Evolutionary conservation across 1,140 invertebrate genomes (phyloP), one percentile per base, ranked within the genome.

Genomic region (Bombus ignitus): DNA sequence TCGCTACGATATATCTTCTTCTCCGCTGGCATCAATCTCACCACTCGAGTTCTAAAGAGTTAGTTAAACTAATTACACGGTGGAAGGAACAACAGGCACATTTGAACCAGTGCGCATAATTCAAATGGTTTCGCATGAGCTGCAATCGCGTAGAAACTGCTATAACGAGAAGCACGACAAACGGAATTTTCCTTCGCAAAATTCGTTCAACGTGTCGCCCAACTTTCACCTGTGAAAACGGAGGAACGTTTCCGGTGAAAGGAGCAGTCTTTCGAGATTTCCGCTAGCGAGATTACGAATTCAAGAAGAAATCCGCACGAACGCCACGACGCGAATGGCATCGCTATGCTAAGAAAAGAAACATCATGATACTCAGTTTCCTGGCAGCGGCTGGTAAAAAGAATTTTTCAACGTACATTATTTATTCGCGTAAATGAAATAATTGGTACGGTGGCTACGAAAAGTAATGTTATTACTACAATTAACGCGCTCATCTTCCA

Each of bases 231-330:
- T 6, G 74, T 28, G 59, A 42, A 71, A 53, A 76, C 22, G 25
- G 42, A 76, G 28, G 39, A 44, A 62, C 32, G 15, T 76, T 76
- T 83, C 74, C 53, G 68, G 81, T 76, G 73, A 77, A 77, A 87
- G 73, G 73, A 59, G 73, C 42, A 62, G 22, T 73, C 25, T 2
- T 65, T n/a, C 12, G 12, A 4, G 4, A 13, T 65, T 66, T 82
- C 42, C 72, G 71, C 32, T 32, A 32, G 6, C 10, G 32, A 42
- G 25, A 75, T 82, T 28, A 18, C 71, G 73, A 44, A 73, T 62
- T 53, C 28, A 62, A 62, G 28, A 62, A 12, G 59, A 62, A 62
- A 62, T n/a, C 2, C 12, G 12, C 9, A n/a, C 25, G 25, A 59
- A 18, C 57, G 57, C 25, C 25, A 28, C 28, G 25, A 59, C 25